Percentiles rank a stretch among this genome's conserved stretches.
Conservation (phyloP, 2,797 vertebrate genomes). For the Moxostoma hubbsi region DNA sequence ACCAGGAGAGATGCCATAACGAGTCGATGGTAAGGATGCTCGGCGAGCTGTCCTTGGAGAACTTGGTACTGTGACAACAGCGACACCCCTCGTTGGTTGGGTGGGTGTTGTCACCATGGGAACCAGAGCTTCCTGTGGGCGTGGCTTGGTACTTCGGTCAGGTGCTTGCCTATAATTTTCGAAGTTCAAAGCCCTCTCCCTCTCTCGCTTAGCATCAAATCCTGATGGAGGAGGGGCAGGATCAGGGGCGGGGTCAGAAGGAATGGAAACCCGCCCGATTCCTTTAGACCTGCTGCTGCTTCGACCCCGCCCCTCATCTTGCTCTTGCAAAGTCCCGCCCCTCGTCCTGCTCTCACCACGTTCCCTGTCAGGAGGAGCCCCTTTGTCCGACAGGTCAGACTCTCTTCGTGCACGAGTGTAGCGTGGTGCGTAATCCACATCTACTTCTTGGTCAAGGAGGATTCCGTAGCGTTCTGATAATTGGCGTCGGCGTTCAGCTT, state of each 20-base stretch:
- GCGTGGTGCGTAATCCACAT: conserved; percentile 82
- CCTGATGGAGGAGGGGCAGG: conserved; percentile 47
- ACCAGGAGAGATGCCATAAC: conserved; percentile 85
- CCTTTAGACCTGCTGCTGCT: conserved; percentile 68
- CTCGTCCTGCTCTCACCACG: conserved; percentile 61
- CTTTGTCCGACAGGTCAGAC: conserved; percentile 71
- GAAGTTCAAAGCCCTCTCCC: conserved; percentile 76
- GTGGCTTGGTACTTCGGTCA: conserved; percentile 54
- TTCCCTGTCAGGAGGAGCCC: conserved; percentile 38
- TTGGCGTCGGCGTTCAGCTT: conserved; percentile 93
- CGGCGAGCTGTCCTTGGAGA: conserved; percentile 81
- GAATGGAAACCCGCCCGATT: conserved; percentile 78
- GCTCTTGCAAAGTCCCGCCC: conserved; percentile 55
- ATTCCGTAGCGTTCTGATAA: conserved; percentile 95
- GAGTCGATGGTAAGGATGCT: conserved; percentile 81
- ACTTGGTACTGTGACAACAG: conserved; percentile 79
- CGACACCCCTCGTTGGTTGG: conserved; percentile 74
- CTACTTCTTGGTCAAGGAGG: conserved; percentile 86
- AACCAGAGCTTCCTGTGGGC: conserved; percentile 58
- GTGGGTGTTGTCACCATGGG: conserved; percentile 67
- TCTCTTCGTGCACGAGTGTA: conserved; percentile 79
- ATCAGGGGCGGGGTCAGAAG: conserved; percentile 59
- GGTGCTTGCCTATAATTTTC: conserved; percentile 79
- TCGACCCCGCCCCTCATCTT: conserved; percentile 63
- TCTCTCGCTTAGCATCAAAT: conserved; percentile 62